Percentiles rank a stretch among this genome's conserved stretches.
phyloP scores from a whole-genome alignment of 92 coral and sea anemone species.

The Metridium senile region DNA sequence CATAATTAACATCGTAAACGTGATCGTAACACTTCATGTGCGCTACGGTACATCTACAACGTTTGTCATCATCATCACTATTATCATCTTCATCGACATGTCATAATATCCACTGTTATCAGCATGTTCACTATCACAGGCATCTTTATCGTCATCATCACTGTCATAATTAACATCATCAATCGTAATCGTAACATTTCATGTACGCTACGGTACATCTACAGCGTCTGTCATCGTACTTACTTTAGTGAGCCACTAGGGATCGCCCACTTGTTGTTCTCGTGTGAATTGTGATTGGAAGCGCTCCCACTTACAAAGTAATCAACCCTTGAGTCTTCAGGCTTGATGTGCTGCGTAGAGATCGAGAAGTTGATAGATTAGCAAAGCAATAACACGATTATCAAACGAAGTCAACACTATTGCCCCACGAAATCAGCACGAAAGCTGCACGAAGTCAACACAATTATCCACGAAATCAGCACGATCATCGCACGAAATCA shows the following conservation, averaged over 20 bases:
- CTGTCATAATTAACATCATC: not conserved
- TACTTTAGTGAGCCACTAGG: slow-evolving; percentile 25
- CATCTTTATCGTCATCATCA: not conserved
- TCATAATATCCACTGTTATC: not conserved
- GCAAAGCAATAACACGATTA: too few species aligned
- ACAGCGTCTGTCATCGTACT: not conserved
- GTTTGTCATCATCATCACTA: not conserved
- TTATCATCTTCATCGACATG: not conserved
- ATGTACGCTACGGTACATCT: too few species aligned
- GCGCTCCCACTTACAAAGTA: slow-evolving; percentile 83
- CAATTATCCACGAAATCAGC: too few species aligned
- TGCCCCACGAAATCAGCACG: too few species aligned
- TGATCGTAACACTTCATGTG: too few species aligned
- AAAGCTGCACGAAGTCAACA: too few species aligned
- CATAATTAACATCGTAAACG: not conserved
- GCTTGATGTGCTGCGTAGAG: slow-evolving; percentile 74
- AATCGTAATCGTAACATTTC: too few species aligned
- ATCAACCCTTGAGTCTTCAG: slow-evolving; percentile 63
- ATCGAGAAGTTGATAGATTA: not conserved
- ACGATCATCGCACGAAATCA: too few species aligned
- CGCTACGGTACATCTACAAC: too few species aligned
- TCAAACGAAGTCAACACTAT: too few species aligned
- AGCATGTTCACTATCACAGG: not conserved
- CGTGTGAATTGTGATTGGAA: slow-evolving; percentile 22
- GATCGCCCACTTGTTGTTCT: not conserved